A percentile compares a stretch with the other conserved stretches of the same genome.
Conservation (phyloP, 2,797 vertebrate genomes). For the Molothrus ater region DNA sequence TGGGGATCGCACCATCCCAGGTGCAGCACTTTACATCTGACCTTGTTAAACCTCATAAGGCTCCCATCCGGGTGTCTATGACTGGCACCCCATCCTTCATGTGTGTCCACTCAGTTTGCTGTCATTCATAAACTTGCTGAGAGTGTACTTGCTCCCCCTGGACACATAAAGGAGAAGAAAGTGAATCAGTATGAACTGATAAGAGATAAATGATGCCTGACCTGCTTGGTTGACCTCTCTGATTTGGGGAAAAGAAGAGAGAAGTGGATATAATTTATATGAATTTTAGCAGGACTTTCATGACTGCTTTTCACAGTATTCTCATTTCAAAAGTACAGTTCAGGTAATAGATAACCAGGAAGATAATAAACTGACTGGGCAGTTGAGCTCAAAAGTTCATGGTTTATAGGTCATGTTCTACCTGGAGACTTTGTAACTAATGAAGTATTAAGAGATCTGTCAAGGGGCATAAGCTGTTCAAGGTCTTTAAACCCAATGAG, state of each 20-base stretch:
- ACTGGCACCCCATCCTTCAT: too few relatives aligned
- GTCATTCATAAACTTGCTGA: background rate
- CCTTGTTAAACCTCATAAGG: background rate
- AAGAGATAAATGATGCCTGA: background rate
- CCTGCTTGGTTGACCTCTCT: background rate
- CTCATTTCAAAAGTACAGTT: background rate
- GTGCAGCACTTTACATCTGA: background rate
- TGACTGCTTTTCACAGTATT: background rate
- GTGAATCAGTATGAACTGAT: background rate
- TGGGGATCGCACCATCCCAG: accelerated
- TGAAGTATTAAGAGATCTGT: background rate
- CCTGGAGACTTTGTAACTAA: background rate
- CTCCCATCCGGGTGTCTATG: background rate
- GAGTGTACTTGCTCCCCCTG: background rate
- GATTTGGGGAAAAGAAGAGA: background rate
- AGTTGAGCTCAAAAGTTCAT: background rate
- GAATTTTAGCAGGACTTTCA: background rate
- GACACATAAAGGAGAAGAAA: background rate
- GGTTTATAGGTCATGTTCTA: background rate
- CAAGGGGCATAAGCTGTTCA: background rate
- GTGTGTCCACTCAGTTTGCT: background rate
- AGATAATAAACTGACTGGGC: background rate
- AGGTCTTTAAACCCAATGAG: background rate
- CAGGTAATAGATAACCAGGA: background rate
- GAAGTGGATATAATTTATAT: background rate